Conservation (phyloP, 1,140 invertebrate species). For the Macrocentrus cingulum region DNA sequence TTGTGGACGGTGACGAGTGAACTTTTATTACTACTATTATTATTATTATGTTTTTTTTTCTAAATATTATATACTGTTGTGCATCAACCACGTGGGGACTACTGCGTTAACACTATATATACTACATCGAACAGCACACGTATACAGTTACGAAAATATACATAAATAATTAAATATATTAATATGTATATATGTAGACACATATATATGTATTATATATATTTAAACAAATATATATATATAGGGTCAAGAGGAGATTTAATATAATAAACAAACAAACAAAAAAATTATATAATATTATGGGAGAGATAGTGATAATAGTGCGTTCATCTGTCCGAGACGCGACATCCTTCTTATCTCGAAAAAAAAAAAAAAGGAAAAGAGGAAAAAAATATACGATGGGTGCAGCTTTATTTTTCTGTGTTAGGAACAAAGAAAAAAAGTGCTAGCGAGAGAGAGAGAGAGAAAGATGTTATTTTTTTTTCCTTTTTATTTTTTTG, state of each 20-base stretch:
- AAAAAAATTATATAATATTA: neutral
- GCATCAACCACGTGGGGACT: no score
- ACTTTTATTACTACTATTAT: no score
- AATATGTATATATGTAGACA: neutral
- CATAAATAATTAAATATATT: neutral
- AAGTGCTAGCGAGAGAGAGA: neutral
- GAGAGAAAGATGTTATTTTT: conserved; percentile 2
- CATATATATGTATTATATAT: conserved; percentile 14
- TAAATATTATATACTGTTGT: no score
- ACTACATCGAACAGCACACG: no score
- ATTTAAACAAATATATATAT: conserved; percentile 20
- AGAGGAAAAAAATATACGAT: no score
- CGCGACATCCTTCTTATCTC: no score
- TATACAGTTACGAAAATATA: conserved; percentile 7
- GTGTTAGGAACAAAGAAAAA: neutral
- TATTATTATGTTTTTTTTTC: no score
- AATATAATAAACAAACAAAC: neutral
- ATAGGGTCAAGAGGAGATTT: conserved; percentile 17
- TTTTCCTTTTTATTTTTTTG: no score
- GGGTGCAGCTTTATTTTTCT: conserved; percentile 22
- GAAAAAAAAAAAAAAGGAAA: no score
- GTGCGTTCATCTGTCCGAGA: conserved; percentile 1
- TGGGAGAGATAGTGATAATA: conserved; percentile 9
- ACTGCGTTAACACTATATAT: no score
- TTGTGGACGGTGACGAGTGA: conserved; percentile 21